These are phyloP conservation scores for Heterochromis multidens DNA, from an alignment of 2,113 vertebrate genomes.

Conservation along the genomic window DNA sequence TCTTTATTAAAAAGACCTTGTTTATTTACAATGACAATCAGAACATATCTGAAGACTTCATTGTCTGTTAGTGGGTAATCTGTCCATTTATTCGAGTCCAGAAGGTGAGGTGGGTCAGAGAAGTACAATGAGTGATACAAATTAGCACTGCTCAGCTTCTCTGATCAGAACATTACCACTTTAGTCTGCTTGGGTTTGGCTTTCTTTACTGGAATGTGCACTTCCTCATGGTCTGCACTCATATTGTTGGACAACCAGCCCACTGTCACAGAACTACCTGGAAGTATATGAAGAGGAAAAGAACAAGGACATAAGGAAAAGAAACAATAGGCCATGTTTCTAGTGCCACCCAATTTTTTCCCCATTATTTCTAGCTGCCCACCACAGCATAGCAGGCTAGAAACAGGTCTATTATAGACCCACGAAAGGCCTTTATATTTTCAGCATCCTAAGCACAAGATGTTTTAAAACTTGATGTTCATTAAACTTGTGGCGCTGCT, in stretches of 20 bases:
- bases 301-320: not conserved
- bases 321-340: not conserved
- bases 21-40: not conserved
- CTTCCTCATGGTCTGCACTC: slow-evolving; percentile 91
- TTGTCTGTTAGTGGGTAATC: fast-evolving
- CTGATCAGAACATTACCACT: slow-evolving; percentile 83
- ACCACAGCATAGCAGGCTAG: not conserved
- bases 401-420: not conserved
- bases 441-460: not conserved
- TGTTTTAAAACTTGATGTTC: too few species aligned
- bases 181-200: slow-evolving; percentile 75
- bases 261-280: slow-evolving; percentile 83
- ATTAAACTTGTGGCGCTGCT: not conserved
- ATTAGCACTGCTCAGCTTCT: not conserved
- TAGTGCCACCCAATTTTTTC: not conserved
- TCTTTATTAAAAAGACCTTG: not conserved
- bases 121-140: not conserved
- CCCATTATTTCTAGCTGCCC: not conserved
- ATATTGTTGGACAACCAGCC: slow-evolving; percentile 84
- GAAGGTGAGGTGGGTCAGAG: not conserved
- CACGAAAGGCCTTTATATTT: not conserved
- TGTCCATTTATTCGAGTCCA: not conserved
- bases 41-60: not conserved
- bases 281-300: not conserved
- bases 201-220: slow-evolving; percentile 72